phyloP scores from a whole-genome alignment of 2,113 vertebrate species.

The Ramphastos sulfuratus region DNA sequence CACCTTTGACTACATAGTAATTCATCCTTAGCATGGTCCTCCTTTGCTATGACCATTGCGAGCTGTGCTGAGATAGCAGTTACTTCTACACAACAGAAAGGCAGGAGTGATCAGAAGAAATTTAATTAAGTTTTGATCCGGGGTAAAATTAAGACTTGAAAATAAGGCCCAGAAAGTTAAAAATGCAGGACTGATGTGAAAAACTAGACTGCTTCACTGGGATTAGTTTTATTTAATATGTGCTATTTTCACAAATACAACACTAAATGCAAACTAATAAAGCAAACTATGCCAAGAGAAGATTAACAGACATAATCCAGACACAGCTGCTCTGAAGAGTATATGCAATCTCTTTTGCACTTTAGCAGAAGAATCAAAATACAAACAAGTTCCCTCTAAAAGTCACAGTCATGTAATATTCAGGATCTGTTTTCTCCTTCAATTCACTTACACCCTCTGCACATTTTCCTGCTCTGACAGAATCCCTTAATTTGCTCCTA shows the following conservation, averaged over 20 bases:
- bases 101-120: background rate
- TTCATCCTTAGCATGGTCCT: background rate
- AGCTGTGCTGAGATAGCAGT: background rate
- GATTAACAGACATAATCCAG: slow-evolving; percentile 68
- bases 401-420: background rate
- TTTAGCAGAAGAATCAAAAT: slow-evolving; percentile 29
- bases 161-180: background rate
- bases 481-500: background rate
- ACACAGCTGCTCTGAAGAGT: slow-evolving; percentile 37
- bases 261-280: slow-evolving; percentile 63
- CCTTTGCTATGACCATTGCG: background rate
- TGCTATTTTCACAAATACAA: slow-evolving; percentile 48
- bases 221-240: slow-evolving; percentile 38
- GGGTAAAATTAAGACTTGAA: background rate
- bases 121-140: background rate
- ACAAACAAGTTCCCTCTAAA: background rate
- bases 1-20: accelerated
- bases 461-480: background rate
- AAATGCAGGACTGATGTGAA: background rate
- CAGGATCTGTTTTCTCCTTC: slow-evolving; percentile 8
- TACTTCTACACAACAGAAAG: background rate
- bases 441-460: background rate
- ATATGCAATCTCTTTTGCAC: slow-evolving; percentile 31
- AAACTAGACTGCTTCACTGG: background rate
- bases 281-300: slow-evolving; percentile 61